These are phyloP conservation scores for Erinaceus europaeus DNA, from an alignment of 2,113 vertebrate genomes.

Conservation along the genomic window DNA sequence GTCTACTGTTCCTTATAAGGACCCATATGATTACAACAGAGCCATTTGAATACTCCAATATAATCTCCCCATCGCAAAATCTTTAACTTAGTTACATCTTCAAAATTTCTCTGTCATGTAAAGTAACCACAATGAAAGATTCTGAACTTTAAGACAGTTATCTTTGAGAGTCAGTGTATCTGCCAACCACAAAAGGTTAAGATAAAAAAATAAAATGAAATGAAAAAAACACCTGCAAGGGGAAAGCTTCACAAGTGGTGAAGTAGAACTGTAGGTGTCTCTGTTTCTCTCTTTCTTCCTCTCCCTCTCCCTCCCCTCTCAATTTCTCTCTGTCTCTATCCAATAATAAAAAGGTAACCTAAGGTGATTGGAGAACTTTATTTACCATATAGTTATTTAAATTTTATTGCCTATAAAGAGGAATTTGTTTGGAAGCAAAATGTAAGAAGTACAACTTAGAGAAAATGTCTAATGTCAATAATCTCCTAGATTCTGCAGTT, in stretches of 20 bases:
- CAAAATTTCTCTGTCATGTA: not conserved
- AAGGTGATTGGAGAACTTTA: not conserved
- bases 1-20: not conserved
- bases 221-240: no score
- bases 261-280: no score
- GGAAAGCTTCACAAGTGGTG: no score
- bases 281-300: no score
- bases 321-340: no score
- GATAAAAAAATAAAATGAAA: no score
- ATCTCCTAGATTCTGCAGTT: no score
- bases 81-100: not conserved
- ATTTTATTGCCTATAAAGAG: not conserved
- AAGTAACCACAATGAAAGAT: not conserved
- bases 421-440: no score
- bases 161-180: not conserved
- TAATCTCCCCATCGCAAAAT: not conserved
- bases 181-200: not conserved
- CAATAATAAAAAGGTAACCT: no score
- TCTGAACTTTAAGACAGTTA: not conserved
- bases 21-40: not conserved
- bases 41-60: not conserved
- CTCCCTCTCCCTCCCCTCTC: no score
- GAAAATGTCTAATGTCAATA: no score
- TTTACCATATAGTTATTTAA: not conserved
- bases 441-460: no score